A percentile compares a stretch with the other conserved stretches of the same genome.
Evolutionary conservation across 2,113 vertebrate genomes (phyloP).

Genomic region (Cheilinus undulatus): DNA sequence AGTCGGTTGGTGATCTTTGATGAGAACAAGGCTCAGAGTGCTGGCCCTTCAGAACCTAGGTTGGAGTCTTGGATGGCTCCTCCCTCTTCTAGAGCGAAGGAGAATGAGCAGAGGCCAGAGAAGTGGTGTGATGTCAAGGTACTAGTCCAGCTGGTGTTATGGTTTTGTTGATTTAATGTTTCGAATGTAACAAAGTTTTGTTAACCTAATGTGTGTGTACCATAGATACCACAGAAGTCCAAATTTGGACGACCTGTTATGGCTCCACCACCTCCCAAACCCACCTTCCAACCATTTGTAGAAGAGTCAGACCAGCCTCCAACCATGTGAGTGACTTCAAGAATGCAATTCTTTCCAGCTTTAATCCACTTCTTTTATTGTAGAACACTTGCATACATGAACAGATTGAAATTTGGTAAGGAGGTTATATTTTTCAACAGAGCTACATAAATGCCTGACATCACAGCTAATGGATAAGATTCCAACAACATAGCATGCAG

Average conservation of each 20-base stretch:
- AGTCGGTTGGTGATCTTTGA: slow-evolving; percentile 87
- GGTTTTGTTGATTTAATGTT: neutral
- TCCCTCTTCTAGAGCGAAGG: slow-evolving; percentile 87
- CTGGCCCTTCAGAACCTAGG: slow-evolving; percentile 71
- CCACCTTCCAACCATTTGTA: slow-evolving; percentile 91
- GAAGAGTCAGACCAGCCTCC: slow-evolving; percentile 90
- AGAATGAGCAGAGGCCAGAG: slow-evolving; percentile 89
- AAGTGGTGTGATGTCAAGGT: slow-evolving; percentile 91
- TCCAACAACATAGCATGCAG: too few species aligned
- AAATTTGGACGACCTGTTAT: slow-evolving; percentile 66
- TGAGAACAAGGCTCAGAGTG: slow-evolving; percentile 83
- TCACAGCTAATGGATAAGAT: too few species aligned
- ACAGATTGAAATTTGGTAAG: neutral
- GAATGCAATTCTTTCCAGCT: neutral
- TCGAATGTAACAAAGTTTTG: neutral
- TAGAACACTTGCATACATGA: neutral
- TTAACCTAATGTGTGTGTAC: neutral
- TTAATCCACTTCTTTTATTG: neutral
- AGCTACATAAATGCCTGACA: too few species aligned
- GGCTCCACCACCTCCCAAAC: slow-evolving; percentile 76
- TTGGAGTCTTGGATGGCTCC: slow-evolving; percentile 87
- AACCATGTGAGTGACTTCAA: slow-evolving; percentile 88
- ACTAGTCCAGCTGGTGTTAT: slow-evolving; percentile 26
- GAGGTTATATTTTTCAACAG: too few species aligned
- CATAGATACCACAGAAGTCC: slow-evolving; percentile 79